Conservation (phyloP, 53 echinoderm and acorn worm genomes). For the Holothuria leucospilota region DNA sequence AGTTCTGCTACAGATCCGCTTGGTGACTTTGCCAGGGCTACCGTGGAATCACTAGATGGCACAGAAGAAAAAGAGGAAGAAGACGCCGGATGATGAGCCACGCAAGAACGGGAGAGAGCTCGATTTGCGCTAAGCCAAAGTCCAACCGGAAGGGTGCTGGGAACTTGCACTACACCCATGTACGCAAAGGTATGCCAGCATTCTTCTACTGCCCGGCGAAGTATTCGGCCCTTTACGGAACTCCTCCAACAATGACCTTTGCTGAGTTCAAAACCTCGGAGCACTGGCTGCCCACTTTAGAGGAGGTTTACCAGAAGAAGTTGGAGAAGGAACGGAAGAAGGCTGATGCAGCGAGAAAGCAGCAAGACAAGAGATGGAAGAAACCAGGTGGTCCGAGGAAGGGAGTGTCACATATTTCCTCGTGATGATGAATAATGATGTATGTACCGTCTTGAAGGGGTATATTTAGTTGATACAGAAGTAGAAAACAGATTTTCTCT, state of each 20-base stretch:
- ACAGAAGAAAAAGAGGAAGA: neutral
- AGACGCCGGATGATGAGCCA: neutral
- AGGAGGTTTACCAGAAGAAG: neutral
- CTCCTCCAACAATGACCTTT: neutral
- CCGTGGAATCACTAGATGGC: too few relatives aligned
- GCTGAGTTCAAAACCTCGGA: neutral
- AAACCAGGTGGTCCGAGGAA: too few relatives aligned
- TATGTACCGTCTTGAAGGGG: too few relatives aligned
- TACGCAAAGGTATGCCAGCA: neutral
- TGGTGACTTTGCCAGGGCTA: too few relatives aligned
- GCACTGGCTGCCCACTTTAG: neutral
- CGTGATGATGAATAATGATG: too few relatives aligned
- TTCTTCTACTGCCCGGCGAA: neutral
- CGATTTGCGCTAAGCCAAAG: constrained; percentile 18
- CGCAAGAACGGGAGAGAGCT: neutral
- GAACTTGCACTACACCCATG: neutral
- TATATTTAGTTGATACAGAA: too few relatives aligned
- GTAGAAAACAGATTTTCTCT: too few relatives aligned
- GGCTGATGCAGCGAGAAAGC: too few relatives aligned
- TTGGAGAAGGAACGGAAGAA: neutral
- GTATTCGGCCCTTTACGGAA: too few relatives aligned
- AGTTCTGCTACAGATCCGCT: too few relatives aligned
- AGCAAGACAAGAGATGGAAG: too few relatives aligned
- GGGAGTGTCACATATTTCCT: too few relatives aligned
- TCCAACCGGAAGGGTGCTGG: neutral